Conservation (phyloP, 2,797 vertebrate species). For the Crenichthys baileyi region DNA sequence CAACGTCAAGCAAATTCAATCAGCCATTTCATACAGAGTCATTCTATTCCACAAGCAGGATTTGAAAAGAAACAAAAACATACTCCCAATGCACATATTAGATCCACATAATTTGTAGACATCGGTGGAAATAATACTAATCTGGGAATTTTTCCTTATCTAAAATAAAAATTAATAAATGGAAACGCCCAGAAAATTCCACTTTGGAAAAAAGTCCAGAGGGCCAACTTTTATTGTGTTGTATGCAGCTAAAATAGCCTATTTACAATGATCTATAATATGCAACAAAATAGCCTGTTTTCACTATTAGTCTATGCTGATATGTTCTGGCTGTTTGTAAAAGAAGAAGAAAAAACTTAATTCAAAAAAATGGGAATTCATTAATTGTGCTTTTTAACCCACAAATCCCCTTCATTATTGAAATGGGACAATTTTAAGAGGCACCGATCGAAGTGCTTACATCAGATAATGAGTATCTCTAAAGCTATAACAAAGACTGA, state of each 20-base stretch:
- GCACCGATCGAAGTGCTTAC: conserved; percentile 72
- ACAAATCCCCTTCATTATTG: conserved; percentile 75
- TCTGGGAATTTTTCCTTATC: conserved; percentile 60
- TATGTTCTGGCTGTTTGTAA: conserved; percentile 70
- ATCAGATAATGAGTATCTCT: conserved; percentile 72
- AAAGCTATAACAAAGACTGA: conserved; percentile 81
- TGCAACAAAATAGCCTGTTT: conserved; percentile 67
- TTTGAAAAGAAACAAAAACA: conserved; percentile 38
- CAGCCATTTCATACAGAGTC: conserved; percentile 56
- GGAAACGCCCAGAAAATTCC: conserved; percentile 46
- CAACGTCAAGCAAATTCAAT: conserved; percentile 32
- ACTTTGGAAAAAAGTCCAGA: conserved; percentile 44
- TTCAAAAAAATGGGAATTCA: conserved; percentile 51
- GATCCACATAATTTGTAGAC: conserved; percentile 63
- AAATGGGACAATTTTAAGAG: conserved; percentile 78
- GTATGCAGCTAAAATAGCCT: conserved; percentile 77
- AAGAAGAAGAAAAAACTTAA: conserved; percentile 60
- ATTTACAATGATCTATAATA: conserved; percentile 81
- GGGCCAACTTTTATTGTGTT: conserved; percentile 59
- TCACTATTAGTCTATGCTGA: conserved; percentile 70
- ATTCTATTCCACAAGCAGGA: conserved; percentile 67
- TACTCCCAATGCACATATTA: conserved; percentile 48
- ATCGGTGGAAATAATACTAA: conserved; percentile 67
- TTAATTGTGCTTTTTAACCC: conserved; percentile 86
- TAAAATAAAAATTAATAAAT: conserved; percentile 63